phyloP scores from a whole-genome alignment of 2,797 vertebrate species.

The Gobionotothen gibberifrons region DNA sequence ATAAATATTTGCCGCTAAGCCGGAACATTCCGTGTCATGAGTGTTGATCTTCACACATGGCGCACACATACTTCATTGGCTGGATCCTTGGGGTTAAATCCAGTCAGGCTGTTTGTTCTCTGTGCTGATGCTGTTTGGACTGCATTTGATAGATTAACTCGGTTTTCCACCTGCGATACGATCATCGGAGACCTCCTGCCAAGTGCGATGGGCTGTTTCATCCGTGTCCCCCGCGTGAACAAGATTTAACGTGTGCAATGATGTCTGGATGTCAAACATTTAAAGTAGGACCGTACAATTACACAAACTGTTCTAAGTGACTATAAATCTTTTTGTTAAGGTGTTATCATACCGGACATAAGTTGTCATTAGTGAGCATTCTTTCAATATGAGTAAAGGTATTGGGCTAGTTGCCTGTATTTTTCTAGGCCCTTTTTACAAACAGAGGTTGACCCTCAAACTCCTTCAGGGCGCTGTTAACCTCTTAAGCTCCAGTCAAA shows the following conservation, averaged over 20 bases:
- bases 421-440: conserved; percentile 26
- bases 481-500: conserved; percentile 39
- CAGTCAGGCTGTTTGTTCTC: conserved; percentile 45
- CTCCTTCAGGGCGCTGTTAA: conserved; percentile 29
- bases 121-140: conserved; percentile 41
- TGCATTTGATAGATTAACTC: conserved; percentile 35
- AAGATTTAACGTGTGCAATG: conserved; percentile 5
- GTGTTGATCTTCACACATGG: conserved; percentile 59
- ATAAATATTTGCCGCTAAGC: conserved; percentile 63
- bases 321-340: background rate
- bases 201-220: conserved; percentile 12
- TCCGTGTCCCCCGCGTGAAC: background rate
- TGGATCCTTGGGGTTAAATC: conserved; percentile 31
- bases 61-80: conserved; percentile 37
- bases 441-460: conserved; percentile 28
- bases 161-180: conserved; percentile 2
- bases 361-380: background rate
- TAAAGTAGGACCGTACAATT: conserved; percentile 1
- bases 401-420: background rate
- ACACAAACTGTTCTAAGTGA: conserved; percentile 7
- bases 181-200: conserved; percentile 27
- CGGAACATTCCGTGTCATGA: conserved; percentile 34
- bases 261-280: background rate
- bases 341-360: conserved; percentile 24
- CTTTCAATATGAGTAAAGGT: conserved; percentile 14